Base-by-base conservation (phyloP, 2,888 invertebrate species). In the Hydroisotoma schaefferi region DNA sequence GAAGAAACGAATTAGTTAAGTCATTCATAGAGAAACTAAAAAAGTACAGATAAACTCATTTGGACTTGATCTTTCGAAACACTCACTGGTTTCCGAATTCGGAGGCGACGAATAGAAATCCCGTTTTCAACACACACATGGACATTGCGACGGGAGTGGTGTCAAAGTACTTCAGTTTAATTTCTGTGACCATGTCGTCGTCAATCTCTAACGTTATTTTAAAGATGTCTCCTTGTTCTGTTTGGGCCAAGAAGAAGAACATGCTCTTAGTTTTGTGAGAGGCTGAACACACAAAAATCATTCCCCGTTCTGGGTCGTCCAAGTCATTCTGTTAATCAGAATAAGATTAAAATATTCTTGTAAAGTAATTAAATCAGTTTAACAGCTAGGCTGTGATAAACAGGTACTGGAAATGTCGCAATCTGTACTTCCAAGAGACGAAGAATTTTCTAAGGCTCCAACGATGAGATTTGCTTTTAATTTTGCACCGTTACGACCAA, bases 41-140 rank as follows among this genome's bases (percentile, higher is more conserved):
- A n/a, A 33, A 33, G n/a, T n/a, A n/a, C 15, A 6, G 15, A 33
- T 33, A 6, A 33, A 10, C 15, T 33, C 15, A 33, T 10, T 33
- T 10, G 33, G 8, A 33, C 33, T 10, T 27, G n/a, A 27, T 6
- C n/a, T 8, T 53, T n/a, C 22, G 12, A 23, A 23, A 58, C 67
- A 90, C 95, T 90, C 82, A 97, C 94, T 99, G 99, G 80, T 99
- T 99, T 73, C 98, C 98, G 84, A 98, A 99, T 80, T 99, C 99
- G 27, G 93, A 90, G 1, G 98, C 98, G 10, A 98, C 91, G 80
- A 99, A 99, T 20, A 99, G 80, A 77, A 99, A 99, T 2, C 99
- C 99, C 58, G 98, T 98, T 78, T 98, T 98, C 63, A 99, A 80
- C 27, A 99, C 98, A 80, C 97, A 97, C 90, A 99, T 90, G 0